A percentile compares a stretch with the other conserved stretches of the same genome.
phyloP scores from a whole-genome alignment of 2,113 vertebrate genomes.

The Crocuta crocuta region DNA sequence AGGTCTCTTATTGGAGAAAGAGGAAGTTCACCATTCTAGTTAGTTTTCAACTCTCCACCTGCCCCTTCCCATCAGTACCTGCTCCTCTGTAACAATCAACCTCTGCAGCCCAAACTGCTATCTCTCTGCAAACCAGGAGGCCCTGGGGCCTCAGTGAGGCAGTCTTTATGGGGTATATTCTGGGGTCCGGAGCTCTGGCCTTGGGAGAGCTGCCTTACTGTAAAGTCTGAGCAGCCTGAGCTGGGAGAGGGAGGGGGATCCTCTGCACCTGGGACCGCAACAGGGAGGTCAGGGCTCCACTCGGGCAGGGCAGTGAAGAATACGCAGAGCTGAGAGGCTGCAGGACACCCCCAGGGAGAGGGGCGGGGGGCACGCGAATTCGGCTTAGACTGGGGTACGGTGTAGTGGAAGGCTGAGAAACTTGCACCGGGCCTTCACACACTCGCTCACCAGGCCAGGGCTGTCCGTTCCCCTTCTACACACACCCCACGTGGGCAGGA shows the following conservation, averaged over 20 bases:
- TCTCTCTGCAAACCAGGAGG: not conserved
- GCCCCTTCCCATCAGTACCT: not conserved
- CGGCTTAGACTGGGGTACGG: not conserved
- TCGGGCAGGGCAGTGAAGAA: not conserved
- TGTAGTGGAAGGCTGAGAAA: not conserved
- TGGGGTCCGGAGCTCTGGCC: no score
- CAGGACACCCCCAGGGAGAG: not conserved
- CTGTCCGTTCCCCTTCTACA: not conserved
- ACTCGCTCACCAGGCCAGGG: not conserved
- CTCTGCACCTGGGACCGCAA: not conserved
- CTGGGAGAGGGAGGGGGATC: rapidly evolving
- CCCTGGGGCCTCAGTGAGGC: not conserved
- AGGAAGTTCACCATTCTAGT: not conserved
- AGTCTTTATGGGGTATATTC: not conserved
- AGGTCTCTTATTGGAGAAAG: not conserved
- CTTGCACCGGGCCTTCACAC: not conserved
- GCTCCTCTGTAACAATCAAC: not conserved
- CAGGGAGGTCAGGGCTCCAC: not conserved
- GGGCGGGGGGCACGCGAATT: not conserved
- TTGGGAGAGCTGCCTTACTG: not conserved
- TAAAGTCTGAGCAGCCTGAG: not conserved
- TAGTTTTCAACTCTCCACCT: not conserved
- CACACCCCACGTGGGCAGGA: not conserved
- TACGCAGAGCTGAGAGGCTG: not conserved
- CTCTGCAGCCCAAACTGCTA: not conserved